These are phyloP conservation scores for Corydoras maculifer DNA, from an alignment of 2,113 vertebrate genomes.

Conservation along the genomic window DNA sequence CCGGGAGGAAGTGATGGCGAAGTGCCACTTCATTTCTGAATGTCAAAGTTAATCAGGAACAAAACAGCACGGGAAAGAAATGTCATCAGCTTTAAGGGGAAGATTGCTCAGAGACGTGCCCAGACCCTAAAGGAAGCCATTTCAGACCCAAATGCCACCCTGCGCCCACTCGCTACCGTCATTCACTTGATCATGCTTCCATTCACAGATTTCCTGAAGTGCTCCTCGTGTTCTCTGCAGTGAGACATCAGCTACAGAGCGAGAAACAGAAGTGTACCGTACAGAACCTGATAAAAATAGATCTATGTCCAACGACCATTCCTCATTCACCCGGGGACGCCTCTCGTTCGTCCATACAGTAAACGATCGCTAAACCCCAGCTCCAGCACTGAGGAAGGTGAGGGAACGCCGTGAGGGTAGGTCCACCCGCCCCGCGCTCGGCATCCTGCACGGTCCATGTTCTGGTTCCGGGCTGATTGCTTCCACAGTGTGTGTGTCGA, in stretches of 20 bases:
- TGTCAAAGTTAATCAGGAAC: constrained; percentile 4
- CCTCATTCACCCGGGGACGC: too few relatives aligned
- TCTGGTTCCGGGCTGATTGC: constrained; percentile 41
- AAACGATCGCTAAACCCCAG: too few relatives aligned
- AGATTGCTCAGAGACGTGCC: constrained; percentile 6
- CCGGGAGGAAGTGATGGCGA: constrained; percentile 18
- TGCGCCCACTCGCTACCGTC: background rate
- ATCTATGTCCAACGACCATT: too few relatives aligned
- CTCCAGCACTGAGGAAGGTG: too few relatives aligned
- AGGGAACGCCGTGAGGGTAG: too few relatives aligned
- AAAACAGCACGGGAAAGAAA: constrained; percentile 12
- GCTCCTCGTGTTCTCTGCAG: background rate
- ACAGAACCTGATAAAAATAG: too few relatives aligned
- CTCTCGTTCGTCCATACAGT: too few relatives aligned
- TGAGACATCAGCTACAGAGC: too few relatives aligned
- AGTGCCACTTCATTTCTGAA: constrained; percentile 20
- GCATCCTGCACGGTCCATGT: too few relatives aligned
- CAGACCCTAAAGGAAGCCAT: background rate
- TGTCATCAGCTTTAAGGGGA: constrained; percentile 16
- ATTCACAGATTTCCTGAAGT: constrained; percentile 18
- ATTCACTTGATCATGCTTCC: background rate
- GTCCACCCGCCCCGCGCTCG: too few relatives aligned
- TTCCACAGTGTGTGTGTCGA: constrained; percentile 17
- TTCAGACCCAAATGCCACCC: constrained; percentile 18
- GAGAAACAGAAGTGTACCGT: too few relatives aligned